Conservation (phyloP, 23 tunicate species). For the Trididemnum clinides region DNA sequence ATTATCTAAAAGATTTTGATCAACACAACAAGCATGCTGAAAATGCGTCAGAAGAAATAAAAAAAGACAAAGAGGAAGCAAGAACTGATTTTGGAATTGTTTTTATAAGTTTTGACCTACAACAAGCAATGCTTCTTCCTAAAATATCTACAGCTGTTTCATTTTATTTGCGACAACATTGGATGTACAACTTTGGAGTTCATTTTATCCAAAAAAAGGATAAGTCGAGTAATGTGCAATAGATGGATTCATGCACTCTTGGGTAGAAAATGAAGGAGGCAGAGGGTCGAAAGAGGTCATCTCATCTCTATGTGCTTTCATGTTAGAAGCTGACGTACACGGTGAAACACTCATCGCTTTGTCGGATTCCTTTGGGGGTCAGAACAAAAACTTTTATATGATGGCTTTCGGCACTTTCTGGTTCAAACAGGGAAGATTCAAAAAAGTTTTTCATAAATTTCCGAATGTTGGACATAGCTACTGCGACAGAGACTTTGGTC, state of each 20-base stretch:
- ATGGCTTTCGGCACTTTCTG: neutral
- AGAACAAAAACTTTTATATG: slow-evolving; percentile 1
- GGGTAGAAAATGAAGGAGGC: neutral
- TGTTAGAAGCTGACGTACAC: neutral
- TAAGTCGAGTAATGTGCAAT: neutral
- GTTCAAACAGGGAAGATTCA: neutral
- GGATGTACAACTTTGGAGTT: neutral
- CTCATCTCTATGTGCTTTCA: too few relatives aligned
- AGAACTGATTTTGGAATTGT: neutral
- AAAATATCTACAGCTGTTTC: neutral
- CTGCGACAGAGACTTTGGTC: neutral
- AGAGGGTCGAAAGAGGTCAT: too few relatives aligned
- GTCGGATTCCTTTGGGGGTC: neutral
- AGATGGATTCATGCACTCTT: slow-evolving; percentile 5
- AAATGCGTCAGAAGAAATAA: neutral
- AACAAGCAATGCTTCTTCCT: neutral
- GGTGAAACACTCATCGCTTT: neutral
- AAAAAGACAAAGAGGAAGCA: neutral
- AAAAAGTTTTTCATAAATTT: neutral
- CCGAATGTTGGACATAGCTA: neutral
- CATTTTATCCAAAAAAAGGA: neutral
- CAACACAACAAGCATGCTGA: neutral
- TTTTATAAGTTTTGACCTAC: neutral
- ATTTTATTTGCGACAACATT: neutral
- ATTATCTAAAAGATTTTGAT: neutral